Conservation (phyloP, 1,140 invertebrate genomes). For the Pachypeltis micranthus region DNA sequence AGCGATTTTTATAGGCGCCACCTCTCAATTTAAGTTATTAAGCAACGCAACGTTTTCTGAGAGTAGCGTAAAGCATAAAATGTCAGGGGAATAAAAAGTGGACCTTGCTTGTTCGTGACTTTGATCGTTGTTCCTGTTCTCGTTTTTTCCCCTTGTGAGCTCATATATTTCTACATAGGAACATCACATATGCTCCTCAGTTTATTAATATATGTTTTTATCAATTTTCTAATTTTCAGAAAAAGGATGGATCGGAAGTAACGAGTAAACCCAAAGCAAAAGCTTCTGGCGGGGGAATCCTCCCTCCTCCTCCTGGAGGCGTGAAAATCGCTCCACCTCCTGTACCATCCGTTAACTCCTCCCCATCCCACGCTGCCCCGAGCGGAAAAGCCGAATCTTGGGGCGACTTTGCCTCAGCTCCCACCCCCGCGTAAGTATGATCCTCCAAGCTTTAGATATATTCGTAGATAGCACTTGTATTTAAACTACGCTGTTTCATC, state of each 20-base stretch:
- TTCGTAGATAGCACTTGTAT: slow-evolving; percentile 2
- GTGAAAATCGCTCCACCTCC: slow-evolving; percentile 52
- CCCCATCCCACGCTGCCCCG: slow-evolving; percentile 47
- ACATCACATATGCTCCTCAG: too few species aligned
- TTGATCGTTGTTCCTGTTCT: too few species aligned
- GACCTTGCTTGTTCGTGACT: too few species aligned
- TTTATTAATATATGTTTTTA: slow-evolving; percentile 16
- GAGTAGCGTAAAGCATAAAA: too few species aligned
- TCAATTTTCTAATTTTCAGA: slow-evolving; percentile 40
- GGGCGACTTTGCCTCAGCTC: slow-evolving; percentile 66
- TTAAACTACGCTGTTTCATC: too few species aligned
- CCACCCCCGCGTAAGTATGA: slow-evolving; percentile 34
- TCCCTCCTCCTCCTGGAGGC: slow-evolving; percentile 75
- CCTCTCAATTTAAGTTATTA: too few species aligned
- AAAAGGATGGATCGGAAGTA: slow-evolving; percentile 73
- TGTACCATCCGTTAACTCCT: slow-evolving; percentile 46
- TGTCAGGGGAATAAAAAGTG: too few species aligned
- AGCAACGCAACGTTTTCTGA: too few species aligned
- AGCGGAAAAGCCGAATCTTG: slow-evolving; percentile 39
- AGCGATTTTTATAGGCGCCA: too few species aligned
- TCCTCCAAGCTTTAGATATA: slow-evolving; percentile 7
- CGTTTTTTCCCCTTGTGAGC: too few species aligned
- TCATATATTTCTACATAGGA: too few species aligned
- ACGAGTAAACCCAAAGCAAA: slow-evolving; percentile 45
- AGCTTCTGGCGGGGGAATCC: slow-evolving; percentile 42